Percentiles rank a stretch among this genome's conserved stretches.
phyloP scores from a whole-genome alignment of 1,140 invertebrate genomes.

The Antheraea pernyi region DNA sequence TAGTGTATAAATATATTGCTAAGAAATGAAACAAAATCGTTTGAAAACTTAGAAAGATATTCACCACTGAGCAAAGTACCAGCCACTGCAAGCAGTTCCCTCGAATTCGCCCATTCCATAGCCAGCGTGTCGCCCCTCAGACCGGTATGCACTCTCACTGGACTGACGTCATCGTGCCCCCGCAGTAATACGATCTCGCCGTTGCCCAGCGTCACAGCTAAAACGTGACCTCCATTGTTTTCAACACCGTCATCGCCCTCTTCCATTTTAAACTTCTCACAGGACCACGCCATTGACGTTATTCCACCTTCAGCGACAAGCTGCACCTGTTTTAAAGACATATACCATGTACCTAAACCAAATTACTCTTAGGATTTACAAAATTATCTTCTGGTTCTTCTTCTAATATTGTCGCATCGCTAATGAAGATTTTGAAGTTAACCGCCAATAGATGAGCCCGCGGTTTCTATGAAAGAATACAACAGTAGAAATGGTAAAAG shows the following conservation, averaged over 20 bases:
- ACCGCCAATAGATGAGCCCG: no score
- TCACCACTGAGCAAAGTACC: slow-evolving; percentile 81
- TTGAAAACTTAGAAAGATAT: background rate
- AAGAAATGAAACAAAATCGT: no score
- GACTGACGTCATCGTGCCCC: slow-evolving; percentile 95
- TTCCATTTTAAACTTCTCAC: slow-evolving; percentile 99
- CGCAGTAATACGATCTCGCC: slow-evolving; percentile 93
- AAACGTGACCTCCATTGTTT: slow-evolving; percentile 80
- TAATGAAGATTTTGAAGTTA: no score
- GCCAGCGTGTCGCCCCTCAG: slow-evolving; percentile 87
- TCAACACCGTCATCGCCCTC: slow-evolving; percentile 86
- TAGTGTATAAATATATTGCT: no score
- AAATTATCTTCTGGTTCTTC: no score
- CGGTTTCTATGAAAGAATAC: no score
- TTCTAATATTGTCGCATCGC: no score
- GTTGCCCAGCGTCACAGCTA: slow-evolving; percentile 93
- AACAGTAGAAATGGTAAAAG: no score
- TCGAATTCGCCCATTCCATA: slow-evolving; percentile 98
- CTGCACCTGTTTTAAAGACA: slow-evolving; percentile 82
- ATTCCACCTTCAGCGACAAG: slow-evolving; percentile 90
- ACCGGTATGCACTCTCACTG: slow-evolving; percentile 90
- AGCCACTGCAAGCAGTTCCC: slow-evolving; percentile 95
- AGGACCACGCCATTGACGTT: slow-evolving; percentile 96
- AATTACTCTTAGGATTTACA: no score
- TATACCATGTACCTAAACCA: no score